Evolutionary conservation across 2,797 vertebrate species (phyloP), one percentile per base, ranked within the genome.

Genomic region (Ara ararauna): DNA sequence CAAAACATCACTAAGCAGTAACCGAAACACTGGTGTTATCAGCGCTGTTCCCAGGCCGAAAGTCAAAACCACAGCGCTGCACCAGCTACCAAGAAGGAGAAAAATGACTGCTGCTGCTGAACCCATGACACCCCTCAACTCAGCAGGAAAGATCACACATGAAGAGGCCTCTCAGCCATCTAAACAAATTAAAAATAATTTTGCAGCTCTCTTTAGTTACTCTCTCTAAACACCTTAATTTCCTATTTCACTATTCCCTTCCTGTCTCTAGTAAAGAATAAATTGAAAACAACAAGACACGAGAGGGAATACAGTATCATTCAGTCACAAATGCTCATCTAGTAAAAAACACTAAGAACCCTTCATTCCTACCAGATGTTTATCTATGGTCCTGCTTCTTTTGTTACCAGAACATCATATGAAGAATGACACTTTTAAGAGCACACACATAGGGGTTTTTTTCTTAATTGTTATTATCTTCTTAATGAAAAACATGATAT

Each of bases 201-300:
- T 92, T 89, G 82, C 65, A 90, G 81, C 48, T 89, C 89, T 86
- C 91, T 93, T 48, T 56, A 79, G 81, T 94, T 92, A 85, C 72
- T 85, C 65, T 85, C 18, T 95, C 74, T 96, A 96, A 94, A 94
- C 95, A 96, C 79, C 79, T 85, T 72, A 89, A 91, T 95, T 96
- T 95, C 50, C 75, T 82, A 83, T 87, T 95, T 85, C 88, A 66
- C 42, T 83, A 72, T 47, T 93, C 86, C 53, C 72, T 94, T 95
- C 80, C 91, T 85, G 91, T 87, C 48, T 88, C 78, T 80, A 53
- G 34, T 85, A 93, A 93, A 77, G 73, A 83, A 85, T 81, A 94
- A 94, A 95, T 72, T 80, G 84, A 83, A 85, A 96, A 92, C 70
- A 95, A 75, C 18, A 76, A 50, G 53, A 77, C 66, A 70, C 3